phyloP scores from a whole-genome alignment of 2,797 vertebrate species.

The Malurus leucopterus region DNA sequence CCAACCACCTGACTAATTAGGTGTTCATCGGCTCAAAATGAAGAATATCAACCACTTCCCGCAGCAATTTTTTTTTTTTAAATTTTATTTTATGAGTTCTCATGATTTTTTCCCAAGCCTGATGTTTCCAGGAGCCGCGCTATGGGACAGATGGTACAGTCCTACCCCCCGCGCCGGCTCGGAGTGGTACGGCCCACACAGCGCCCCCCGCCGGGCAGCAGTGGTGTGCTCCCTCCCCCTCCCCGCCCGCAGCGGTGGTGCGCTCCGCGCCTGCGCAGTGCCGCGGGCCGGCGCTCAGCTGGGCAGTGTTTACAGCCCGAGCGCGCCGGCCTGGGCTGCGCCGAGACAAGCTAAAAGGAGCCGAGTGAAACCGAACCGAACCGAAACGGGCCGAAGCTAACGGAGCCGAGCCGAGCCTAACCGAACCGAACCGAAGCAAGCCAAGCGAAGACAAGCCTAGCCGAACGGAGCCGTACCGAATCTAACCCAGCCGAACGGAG shows the following conservation, averaged over 20 bases:
- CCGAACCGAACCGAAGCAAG: background rate
- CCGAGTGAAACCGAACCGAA: background rate
- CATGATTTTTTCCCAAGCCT: background rate
- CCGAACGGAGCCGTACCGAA: background rate
- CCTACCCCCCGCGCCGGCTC: accelerated
- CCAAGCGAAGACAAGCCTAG: too few relatives aligned
- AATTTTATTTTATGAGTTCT: background rate
- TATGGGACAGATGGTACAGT: background rate
- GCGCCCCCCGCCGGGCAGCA: background rate
- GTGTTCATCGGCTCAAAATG: background rate
- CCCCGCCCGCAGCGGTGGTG: accelerated
- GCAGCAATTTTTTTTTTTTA: accelerated
- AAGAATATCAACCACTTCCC: background rate
- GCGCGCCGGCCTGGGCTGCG: background rate
- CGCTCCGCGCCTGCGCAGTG: conserved; percentile 1
- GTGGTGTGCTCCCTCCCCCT: background rate
- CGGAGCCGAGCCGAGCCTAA: too few relatives aligned
- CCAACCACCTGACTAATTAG: background rate
- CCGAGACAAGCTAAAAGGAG: accelerated
- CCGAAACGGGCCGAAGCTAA: too few relatives aligned
- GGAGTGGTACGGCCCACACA: background rate
- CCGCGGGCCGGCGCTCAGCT: background rate
- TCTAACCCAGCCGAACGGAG: too few relatives aligned
- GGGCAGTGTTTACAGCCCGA: conserved; percentile 40
- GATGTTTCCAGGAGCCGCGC: background rate